phyloP scores from a whole-genome alignment of 1,140 invertebrate genomes.

The Drosophila nikananu region DNA sequence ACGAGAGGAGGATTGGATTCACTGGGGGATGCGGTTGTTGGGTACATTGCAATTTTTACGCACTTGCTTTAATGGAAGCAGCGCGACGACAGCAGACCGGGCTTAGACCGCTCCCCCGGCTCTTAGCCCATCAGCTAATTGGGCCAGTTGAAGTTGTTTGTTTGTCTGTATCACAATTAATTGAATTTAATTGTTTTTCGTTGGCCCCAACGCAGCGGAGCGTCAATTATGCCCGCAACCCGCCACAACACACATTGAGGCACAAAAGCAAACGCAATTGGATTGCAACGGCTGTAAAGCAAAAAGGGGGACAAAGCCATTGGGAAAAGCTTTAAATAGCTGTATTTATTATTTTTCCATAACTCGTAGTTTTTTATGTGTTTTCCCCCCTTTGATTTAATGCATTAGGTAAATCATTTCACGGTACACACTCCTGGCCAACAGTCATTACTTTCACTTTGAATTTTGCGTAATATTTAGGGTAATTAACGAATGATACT shows the following conservation, averaged over 20 bases:
- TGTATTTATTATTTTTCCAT: slow-evolving; percentile 32
- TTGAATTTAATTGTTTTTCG: slow-evolving; percentile 82
- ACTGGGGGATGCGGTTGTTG: slow-evolving; percentile 7
- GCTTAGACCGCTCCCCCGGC: slow-evolving; percentile 18
- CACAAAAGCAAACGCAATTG: slow-evolving; percentile 66
- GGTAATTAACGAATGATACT: background rate
- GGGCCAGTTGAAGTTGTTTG: slow-evolving; percentile 30
- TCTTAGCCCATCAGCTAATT: slow-evolving; percentile 32
- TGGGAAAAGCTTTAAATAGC: slow-evolving; percentile 27
- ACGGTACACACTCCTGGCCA: background rate
- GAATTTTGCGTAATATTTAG: slow-evolving; percentile 4
- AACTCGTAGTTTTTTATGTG: background rate
- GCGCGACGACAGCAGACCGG: slow-evolving; percentile 16
- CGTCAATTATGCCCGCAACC: slow-evolving; percentile 72
- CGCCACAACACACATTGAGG: slow-evolving; percentile 14
- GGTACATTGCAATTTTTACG: slow-evolving; percentile 51
- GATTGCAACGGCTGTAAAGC: slow-evolving; percentile 57
- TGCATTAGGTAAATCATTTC: slow-evolving; percentile 11
- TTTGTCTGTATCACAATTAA: slow-evolving; percentile 69
- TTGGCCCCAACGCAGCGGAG: slow-evolving; percentile 63
- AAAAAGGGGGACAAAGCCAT: slow-evolving; percentile 31
- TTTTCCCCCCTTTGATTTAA: background rate
- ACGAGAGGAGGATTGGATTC: background rate
- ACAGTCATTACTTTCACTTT: slow-evolving; percentile 9
- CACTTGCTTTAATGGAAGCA: slow-evolving; percentile 37